Percentiles rank a stretch among this genome's conserved stretches.
These are phyloP conservation scores for Cyanistes caeruleus DNA, from an alignment of 2,113 vertebrate genomes.

Conservation along the genomic window DNA sequence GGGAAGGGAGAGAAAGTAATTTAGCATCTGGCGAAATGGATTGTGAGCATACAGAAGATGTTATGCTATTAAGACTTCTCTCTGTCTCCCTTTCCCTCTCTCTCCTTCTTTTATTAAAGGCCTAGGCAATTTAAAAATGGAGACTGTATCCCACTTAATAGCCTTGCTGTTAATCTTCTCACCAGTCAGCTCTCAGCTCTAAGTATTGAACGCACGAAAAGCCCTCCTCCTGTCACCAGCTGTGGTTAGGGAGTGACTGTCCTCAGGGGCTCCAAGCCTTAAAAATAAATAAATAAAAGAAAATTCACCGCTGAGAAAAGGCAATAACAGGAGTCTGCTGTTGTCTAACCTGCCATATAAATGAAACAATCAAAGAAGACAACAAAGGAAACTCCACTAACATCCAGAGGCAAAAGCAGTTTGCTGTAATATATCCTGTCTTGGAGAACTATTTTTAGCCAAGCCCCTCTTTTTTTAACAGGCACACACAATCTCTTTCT, in stretches of 20 bases:
- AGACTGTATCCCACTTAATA: constrained; percentile 72
- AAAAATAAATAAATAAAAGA: constrained; percentile 49
- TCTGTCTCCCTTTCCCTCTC: not conserved
- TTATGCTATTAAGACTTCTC: not conserved
- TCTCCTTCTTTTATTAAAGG: constrained; percentile 69
- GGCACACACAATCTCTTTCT: constrained; percentile 33
- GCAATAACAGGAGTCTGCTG: constrained; percentile 82
- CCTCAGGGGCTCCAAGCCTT: constrained; percentile 72
- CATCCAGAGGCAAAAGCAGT: constrained; percentile 77
- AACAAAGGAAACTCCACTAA: constrained; percentile 79
- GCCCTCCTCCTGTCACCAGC: constrained; percentile 75
- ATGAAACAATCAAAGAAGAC: constrained; percentile 85
- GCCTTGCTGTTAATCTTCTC: constrained; percentile 75
- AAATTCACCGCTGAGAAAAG: constrained; percentile 76
- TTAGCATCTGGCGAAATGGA: constrained; percentile 44
- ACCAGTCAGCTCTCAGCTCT: constrained; percentile 73
- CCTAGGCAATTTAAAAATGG: constrained; percentile 70
- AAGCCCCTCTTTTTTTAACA: constrained; percentile 8
- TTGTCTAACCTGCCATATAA: constrained; percentile 83
- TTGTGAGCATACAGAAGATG: constrained; percentile 32
- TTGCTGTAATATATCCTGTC: constrained; percentile 78
- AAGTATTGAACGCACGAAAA: constrained; percentile 47
- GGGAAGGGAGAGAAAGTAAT: constrained; percentile 32
- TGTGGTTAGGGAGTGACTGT: constrained; percentile 76
- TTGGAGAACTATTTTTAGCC: constrained; percentile 78